Evolutionary conservation across 2,113 vertebrate species (phyloP), one percentile per base, ranked within the genome.

Genomic region (Hiodon tergisus): DNA sequence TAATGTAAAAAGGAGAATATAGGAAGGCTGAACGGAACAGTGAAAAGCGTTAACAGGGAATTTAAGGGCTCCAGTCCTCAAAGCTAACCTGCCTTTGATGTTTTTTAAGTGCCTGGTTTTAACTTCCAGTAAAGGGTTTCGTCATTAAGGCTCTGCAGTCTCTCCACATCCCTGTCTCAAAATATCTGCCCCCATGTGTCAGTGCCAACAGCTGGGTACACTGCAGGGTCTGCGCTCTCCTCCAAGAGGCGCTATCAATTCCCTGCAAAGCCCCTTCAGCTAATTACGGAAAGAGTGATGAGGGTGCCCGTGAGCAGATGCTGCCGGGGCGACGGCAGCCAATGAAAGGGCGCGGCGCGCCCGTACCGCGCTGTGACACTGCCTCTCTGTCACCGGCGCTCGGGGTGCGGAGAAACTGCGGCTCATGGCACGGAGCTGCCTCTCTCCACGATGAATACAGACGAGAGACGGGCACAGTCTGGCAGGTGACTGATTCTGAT

Each of bases 211-310:
- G 84, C 84, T 86, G 85, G 85, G 80, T 81, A 79, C 88, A 84
- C 88, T 58, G 73, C 80, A 53, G 83, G 87, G 66, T 81, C 85
- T 85, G 75, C 78, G 79, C 83, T 79, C 73, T 74, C 68, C 81
- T 46, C 76, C 0, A 53, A 77, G 83, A 63, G 82, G 76, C 75
- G 47, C 80, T 76, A 73, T 78, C 74, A 52, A 78, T 75, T 65
- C n/a, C 83, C 6, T 57, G 65, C 79, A 69, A 76, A 80, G 77
- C 80, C 83, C 80, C 83, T 79, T 66, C 78, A 68, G 81, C 84
- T 87, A 79, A 75, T 88, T 87, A 86, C 2, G 60, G 78, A 79
- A 79, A 87, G 84, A 89, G 80, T 85, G 83, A 86, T 87, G 86
- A 82, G 73, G 80, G 52, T 81, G 85, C 81, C 79, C 83, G 70